Evolutionary conservation across 2,113 vertebrate genomes (phyloP), one percentile per base, ranked within the genome.

Genomic region (Syngnathoides biaculeatus): DNA sequence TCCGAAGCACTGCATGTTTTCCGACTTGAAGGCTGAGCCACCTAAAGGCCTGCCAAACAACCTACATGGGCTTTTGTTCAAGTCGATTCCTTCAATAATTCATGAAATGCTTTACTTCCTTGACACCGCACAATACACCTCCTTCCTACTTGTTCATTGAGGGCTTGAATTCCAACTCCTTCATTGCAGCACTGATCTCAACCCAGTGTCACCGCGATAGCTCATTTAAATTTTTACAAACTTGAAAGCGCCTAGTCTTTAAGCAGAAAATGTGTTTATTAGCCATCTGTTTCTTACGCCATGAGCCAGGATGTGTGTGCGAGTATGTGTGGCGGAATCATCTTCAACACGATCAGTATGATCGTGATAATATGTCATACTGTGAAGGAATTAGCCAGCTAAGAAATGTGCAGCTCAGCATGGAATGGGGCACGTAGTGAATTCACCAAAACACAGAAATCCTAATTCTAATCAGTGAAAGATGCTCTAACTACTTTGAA

Each of bases 171-270:
- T 84, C 70, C 69, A 81, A 81, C 77, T 75, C 78, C 79, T 87
- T 75, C 11, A 77, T 72, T 68, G 77, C 86, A 79, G 77, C 84
- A 79, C 63, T 68, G 77, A 85, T 85, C 76, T 85, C 84, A 85
- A 80, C 73, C 12, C 76, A 79, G 71, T 75, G 82, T 80, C 78
- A 74, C 74, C 75, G 77, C 75, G 71, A 78, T 72, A 80, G 82
- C 79, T 83, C 86, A 88, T 88, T 89, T 84, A 74, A 88, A 86
- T 88, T 85, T 55, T 86, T 76, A 85, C 86, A 82, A 84, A 84
- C 74, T 73, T 73, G 58, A 81, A 73, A 65, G 75, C 66, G 75
- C 65, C 77, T 39, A 64, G 72, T 75, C 73, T 87, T 84, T 77
- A 79, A 84, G 78, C 75, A 67, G 84, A 73, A 81, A 82, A 88